These are phyloP conservation scores for Cyphomyrus discorhynchus DNA, from an alignment of 2,113 vertebrate genomes.

Conservation along the genomic window DNA sequence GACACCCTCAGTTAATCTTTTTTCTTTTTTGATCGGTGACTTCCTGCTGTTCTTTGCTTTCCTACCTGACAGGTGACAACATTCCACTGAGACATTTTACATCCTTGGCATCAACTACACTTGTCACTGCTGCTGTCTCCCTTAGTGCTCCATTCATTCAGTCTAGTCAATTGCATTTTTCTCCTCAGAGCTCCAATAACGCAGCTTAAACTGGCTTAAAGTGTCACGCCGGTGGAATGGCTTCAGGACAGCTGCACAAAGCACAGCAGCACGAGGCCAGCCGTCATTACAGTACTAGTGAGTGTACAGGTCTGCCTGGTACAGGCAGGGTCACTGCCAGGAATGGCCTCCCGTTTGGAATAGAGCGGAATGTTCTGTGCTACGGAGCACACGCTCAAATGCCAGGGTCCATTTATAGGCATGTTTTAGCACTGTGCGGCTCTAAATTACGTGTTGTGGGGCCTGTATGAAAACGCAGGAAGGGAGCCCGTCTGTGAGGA, in stretches of 20 bases:
- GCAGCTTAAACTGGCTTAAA: neutral
- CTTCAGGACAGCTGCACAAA: neutral
- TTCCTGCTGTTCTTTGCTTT: neutral
- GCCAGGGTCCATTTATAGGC: slow-evolving; percentile 21
- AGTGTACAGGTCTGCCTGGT: neutral
- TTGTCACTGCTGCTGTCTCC: neutral
- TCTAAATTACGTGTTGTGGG: slow-evolving; percentile 6
- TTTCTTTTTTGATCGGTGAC: neutral
- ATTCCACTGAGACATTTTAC: neutral
- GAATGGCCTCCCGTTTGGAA: neutral
- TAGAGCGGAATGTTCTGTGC: slow-evolving; percentile 17
- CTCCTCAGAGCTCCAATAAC: neutral
- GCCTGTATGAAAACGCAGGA: neutral
- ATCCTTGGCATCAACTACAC: neutral
- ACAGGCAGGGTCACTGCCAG: neutral
- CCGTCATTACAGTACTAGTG: neutral
- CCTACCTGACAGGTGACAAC: neutral
- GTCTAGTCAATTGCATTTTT: neutral
- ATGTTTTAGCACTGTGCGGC: neutral
- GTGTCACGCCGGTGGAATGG: neutral
- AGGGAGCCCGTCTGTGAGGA: neutral
- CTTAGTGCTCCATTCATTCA: neutral
- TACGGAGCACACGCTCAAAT: slow-evolving; percentile 25
- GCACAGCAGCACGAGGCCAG: neutral
- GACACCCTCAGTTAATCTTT: neutral